Percentiles rank a stretch among this genome's conserved stretches.
Evolutionary conservation across 2,113 vertebrate species (phyloP).

Genomic region (Chaetodon auriga): DNA sequence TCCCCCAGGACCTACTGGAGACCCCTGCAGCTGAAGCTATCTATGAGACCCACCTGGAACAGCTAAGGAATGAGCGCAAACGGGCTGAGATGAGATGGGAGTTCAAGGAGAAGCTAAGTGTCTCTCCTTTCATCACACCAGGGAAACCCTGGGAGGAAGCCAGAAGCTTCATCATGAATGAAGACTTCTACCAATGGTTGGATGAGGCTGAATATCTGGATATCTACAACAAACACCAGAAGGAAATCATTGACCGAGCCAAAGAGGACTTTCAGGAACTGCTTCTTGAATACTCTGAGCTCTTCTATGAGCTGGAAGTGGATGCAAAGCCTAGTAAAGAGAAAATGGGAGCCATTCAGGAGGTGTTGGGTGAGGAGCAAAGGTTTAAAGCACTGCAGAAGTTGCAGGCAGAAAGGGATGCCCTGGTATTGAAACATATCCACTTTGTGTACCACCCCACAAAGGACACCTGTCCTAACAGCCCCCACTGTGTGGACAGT

Average conservation of each 20-base stretch:
- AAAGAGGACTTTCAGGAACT: conserved; percentile 99
- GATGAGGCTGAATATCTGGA: conserved; percentile 93
- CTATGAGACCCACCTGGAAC: conserved; percentile 91
- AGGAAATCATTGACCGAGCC: conserved; percentile 94
- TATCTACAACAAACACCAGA: conserved; percentile 95
- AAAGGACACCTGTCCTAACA: conserved; percentile 96
- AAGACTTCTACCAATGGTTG: conserved; percentile 96
- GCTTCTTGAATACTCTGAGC: conserved; percentile 95
- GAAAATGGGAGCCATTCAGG: conserved; percentile 98
- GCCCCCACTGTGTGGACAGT: conserved; percentile 90
- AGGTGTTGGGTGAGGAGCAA: conserved; percentile 94
- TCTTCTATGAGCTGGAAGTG: conserved; percentile 97
- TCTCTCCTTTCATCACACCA: conserved; percentile 93
- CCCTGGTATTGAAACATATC: conserved; percentile 97
- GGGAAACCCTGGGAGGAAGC: conserved; percentile 98
- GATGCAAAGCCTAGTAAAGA: conserved; percentile 99
- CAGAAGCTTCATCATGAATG: conserved; percentile 96
- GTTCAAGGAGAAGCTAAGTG: conserved; percentile 92
- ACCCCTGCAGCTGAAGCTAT: conserved; percentile 87
- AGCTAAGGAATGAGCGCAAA: conserved; percentile 90
- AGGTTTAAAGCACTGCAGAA: conserved; percentile 95
- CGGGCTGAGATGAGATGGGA: conserved; percentile 90
- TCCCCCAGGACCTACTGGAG: conserved; percentile 95
- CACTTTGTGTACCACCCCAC: conserved; percentile 98
- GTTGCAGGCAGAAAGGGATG: conserved; percentile 95